Evolutionary conservation across 92 coral and sea anemone species (phyloP).

Genomic region (Phymanthus crucifer): DNA sequence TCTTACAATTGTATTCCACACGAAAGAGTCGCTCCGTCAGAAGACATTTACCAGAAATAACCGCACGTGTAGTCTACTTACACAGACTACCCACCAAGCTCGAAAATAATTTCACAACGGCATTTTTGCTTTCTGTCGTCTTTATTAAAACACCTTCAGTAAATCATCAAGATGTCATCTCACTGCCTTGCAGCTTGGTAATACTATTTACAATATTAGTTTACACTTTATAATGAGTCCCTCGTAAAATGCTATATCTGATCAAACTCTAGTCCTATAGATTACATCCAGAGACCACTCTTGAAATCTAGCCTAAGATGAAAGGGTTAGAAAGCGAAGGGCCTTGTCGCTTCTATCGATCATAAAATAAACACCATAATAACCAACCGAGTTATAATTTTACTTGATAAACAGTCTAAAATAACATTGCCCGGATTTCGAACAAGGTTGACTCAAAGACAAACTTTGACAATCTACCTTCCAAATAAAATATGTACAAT

Average conservation of each 20-base stretch:
- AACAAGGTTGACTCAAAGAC: not conserved
- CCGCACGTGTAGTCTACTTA: not conserved
- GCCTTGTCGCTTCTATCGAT: conserved; percentile 4
- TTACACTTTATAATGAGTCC: not conserved
- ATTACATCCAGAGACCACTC: conserved; percentile 14
- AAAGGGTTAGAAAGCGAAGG: conserved; percentile 15
- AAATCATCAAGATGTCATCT: not conserved
- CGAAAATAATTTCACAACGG: not conserved
- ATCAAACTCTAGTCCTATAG: conserved; percentile 21
- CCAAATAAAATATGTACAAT: conserved; percentile 17
- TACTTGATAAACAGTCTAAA: conserved; percentile 33
- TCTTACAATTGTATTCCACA: conserved; percentile 21
- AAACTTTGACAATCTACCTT: conserved; percentile 13
- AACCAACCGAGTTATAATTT: not conserved
- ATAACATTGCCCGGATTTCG: conserved; percentile 33
- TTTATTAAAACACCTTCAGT: not conserved
- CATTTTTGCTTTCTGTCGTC: not conserved
- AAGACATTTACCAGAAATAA: not conserved
- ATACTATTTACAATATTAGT: conserved; percentile 1
- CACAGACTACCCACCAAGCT: not conserved
- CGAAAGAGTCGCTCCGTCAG: conserved; percentile 19
- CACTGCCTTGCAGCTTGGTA: not conserved
- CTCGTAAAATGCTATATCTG: conserved; percentile 12
- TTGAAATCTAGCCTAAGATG: conserved; percentile 30
- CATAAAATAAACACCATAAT: conserved; percentile 40